Conservation (phyloP, 2,888 invertebrate species). For the Harpalus rufipes region DNA sequence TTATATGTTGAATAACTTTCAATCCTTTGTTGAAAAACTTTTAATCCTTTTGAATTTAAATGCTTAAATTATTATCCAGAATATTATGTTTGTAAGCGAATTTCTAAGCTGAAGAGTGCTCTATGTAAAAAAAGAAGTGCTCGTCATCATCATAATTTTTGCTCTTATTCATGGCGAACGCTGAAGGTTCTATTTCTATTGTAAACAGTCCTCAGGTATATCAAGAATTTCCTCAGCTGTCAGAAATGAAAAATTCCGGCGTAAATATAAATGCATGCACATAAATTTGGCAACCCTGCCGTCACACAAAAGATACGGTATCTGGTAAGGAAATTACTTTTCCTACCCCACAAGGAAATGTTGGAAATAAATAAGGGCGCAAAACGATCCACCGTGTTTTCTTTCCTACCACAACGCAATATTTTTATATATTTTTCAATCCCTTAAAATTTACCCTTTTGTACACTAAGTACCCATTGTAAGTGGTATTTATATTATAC, state of each 20-base stretch:
- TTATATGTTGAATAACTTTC: too few relatives aligned
- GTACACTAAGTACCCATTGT: too few relatives aligned
- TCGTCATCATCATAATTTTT: too few relatives aligned
- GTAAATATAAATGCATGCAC: constrained; percentile 47
- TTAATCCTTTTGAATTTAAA: too few relatives aligned
- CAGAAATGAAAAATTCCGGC: constrained; percentile 20
- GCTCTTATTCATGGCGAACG: too few relatives aligned
- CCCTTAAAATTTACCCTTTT: background rate
- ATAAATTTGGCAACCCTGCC: constrained; percentile 34
- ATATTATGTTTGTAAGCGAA: too few relatives aligned
- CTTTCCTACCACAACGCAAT: background rate
- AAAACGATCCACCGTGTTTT: background rate
- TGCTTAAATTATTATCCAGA: too few relatives aligned
- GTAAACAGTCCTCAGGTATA: constrained; percentile 16
- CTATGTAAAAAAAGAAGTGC: too few relatives aligned
- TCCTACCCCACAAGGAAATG: constrained; percentile 17
- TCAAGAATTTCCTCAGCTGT: constrained; percentile 41
- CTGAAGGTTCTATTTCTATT: too few relatives aligned
- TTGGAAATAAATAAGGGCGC: constrained; percentile 20
- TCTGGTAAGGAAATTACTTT: constrained; percentile 43
- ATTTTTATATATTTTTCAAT: background rate
- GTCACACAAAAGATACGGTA: constrained; percentile 38
- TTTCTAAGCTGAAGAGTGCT: too few relatives aligned
- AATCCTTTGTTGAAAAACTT: too few relatives aligned
- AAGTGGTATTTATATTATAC: too few relatives aligned